phyloP scores from a whole-genome alignment of 2,113 vertebrate genomes.

The Circaetus gallicus region DNA sequence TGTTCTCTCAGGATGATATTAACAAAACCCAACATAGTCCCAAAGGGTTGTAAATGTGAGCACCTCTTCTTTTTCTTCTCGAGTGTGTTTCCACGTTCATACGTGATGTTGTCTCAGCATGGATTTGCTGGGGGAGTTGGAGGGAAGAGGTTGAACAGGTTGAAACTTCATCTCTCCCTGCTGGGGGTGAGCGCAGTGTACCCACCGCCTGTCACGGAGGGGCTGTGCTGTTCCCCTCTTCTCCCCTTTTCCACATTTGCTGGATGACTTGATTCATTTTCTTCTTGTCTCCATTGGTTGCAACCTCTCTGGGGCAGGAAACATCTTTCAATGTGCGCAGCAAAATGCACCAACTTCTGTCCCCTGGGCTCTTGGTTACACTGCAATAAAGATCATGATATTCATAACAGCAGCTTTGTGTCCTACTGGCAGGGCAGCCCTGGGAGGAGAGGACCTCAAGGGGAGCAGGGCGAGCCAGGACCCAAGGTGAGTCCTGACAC shows the following conservation, averaged over 20 bases:
- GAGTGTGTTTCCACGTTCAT: neutral
- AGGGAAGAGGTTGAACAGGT: neutral
- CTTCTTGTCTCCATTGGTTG: neutral
- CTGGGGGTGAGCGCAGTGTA: too few species aligned
- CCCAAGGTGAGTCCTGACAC: constrained; percentile 77
- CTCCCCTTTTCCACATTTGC: neutral
- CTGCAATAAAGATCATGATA: neutral
- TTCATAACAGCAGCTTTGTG: neutral
- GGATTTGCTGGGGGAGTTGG: neutral
- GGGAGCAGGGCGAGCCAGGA: constrained; percentile 84
- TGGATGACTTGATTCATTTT: neutral
- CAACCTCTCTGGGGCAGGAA: neutral
- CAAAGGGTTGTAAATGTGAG: neutral
- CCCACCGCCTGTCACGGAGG: accelerated
- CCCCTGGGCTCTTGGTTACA: neutral
- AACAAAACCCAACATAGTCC: neutral
- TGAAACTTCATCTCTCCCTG: neutral
- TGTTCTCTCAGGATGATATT: neutral
- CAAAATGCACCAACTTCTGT: neutral
- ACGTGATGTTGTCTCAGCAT: accelerated
- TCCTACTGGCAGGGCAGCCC: constrained; percentile 80
- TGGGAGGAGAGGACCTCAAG: constrained; percentile 84
- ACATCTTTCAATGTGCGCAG: neutral
- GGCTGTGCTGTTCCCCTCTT: neutral
- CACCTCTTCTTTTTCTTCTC: neutral